Evolutionary conservation across 2,888 invertebrate genomes (phyloP).

Genomic region (Agrochola circellaris): DNA sequence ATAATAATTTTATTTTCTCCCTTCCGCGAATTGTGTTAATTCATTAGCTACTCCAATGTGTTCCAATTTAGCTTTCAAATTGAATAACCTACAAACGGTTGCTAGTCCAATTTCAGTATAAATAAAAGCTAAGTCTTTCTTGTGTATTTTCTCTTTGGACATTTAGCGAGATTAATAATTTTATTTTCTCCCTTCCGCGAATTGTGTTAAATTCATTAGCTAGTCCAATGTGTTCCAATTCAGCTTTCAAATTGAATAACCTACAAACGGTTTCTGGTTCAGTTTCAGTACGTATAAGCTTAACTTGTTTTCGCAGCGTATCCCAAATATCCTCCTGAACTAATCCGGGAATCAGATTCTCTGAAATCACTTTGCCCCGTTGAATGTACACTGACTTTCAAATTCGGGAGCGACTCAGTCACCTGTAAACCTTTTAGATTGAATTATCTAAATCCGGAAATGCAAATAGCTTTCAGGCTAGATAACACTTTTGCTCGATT

Average conservation of each 20-base stretch:
- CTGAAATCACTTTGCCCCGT: conserved; percentile 57
- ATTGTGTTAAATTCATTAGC: conserved; percentile 18
- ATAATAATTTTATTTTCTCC: conserved; percentile 11
- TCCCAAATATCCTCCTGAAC: conserved; percentile 40
- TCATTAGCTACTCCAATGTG: conserved; percentile 15
- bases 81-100: conserved; percentile 8
- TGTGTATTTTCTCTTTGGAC: conserved; percentile 23
- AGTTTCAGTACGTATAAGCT: conserved; percentile 14
- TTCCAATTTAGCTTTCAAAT: conserved; percentile 24
- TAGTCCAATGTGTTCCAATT: conserved; percentile 11
- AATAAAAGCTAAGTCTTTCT: conserved; percentile 10
- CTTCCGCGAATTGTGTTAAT: not conserved
- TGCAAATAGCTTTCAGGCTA: conserved; percentile 53
- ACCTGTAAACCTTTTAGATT: conserved; percentile 63
- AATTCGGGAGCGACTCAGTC: conserved; percentile 51
- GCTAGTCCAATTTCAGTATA: conserved; percentile 8
- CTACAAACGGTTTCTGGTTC: conserved; percentile 11
- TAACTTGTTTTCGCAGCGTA: conserved; percentile 42
- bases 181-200: not conserved
- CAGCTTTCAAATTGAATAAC: conserved; percentile 30
- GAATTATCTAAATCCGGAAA: conserved; percentile 57
- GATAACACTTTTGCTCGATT: conserved; percentile 18
- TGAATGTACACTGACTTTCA: conserved; percentile 58
- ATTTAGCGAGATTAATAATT: conserved; percentile 24
- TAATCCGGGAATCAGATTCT: conserved; percentile 58